A percentile compares a stretch with the other conserved stretches of the same genome.
Evolutionary conservation across 2,113 vertebrate species (phyloP).

Genomic region (Catharus bicknelli): DNA sequence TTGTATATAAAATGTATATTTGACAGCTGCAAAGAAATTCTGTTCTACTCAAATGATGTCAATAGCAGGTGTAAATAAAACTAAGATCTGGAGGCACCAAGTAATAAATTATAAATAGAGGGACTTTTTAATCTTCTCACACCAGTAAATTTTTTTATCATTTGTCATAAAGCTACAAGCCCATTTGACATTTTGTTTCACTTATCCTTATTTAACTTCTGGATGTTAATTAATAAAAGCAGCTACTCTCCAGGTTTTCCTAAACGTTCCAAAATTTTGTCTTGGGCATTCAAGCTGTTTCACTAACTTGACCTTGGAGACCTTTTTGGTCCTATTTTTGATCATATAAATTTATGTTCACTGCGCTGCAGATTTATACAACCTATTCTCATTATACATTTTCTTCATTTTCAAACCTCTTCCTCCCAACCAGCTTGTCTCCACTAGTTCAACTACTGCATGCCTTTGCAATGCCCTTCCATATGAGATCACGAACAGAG

Average conservation of each 20-base stretch:
- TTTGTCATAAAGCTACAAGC: slow-evolving; percentile 5
- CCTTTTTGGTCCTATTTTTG: neutral
- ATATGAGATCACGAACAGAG: neutral
- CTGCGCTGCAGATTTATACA: neutral
- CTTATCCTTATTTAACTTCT: slow-evolving; percentile 4
- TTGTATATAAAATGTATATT: neutral
- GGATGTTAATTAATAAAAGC: slow-evolving; percentile 20
- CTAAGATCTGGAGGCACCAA: neutral
- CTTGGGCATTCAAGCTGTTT: slow-evolving; percentile 5
- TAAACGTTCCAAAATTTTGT: neutral
- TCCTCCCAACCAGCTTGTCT: neutral
- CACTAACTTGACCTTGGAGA: neutral
- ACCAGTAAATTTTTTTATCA: neutral
- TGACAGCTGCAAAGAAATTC: neutral
- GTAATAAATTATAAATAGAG: neutral
- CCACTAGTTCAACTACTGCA: neutral
- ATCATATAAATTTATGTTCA: neutral
- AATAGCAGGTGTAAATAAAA: neutral
- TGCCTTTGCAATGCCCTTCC: slow-evolving; percentile 60
- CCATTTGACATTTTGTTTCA: neutral
- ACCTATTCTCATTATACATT: neutral
- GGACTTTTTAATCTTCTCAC: neutral
- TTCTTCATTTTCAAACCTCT: neutral
- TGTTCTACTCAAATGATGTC: neutral
- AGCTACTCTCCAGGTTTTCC: neutral